Evolutionary conservation across 2,888 invertebrate species (phyloP), one percentile per base, ranked within the genome.

Genomic region (Prenolepis imparis): DNA sequence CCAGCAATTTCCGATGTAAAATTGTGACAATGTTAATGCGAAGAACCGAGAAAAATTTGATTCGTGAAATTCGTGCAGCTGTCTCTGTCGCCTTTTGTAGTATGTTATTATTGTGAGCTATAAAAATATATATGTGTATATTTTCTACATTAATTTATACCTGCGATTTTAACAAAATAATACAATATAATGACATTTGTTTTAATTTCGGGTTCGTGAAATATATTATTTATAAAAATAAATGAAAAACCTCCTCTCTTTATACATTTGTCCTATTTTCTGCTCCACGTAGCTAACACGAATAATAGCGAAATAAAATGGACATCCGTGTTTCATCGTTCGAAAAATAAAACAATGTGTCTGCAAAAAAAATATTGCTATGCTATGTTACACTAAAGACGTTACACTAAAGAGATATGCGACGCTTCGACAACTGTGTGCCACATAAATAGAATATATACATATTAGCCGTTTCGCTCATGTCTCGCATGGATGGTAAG

Each of bases 241-340:
- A 57, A 5, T 3, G 3, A 9, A 52, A 24, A 8, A 3, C 24
- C 3, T 15, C n/a, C 8, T 1, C 18, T 55, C 28, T 11, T 52
- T 39, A 11, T n/a, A 52, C 18, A 55, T 63, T 28, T 21, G 36
- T 74, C n/a, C 21, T 12, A 75, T 66, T 75, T 75, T 39, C 63
- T 6, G 48, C 8, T 18, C 5, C 39, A 18, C 12, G 4, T 12
- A 12, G 39, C 39, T 61, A 64, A 52, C 8, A 24, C 24, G 36
- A 15, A 18, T 44, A 66, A 67, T 39, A 11, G 15, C 36, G 15
- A 21, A 67, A 66, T 77, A 77, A 55, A 77, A 4, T n/a, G 12
- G 11, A 39, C 8, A 48, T 1, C 6, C 15, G 39, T 39, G 28
- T 77, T 4, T 66, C 55, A 24, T 24, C 24, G n/a, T 41, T 39